Evolutionary conservation across 2,797 vertebrate genomes (phyloP), one percentile per base, ranked within the genome.

Genomic region (Thunnus albacares): DNA sequence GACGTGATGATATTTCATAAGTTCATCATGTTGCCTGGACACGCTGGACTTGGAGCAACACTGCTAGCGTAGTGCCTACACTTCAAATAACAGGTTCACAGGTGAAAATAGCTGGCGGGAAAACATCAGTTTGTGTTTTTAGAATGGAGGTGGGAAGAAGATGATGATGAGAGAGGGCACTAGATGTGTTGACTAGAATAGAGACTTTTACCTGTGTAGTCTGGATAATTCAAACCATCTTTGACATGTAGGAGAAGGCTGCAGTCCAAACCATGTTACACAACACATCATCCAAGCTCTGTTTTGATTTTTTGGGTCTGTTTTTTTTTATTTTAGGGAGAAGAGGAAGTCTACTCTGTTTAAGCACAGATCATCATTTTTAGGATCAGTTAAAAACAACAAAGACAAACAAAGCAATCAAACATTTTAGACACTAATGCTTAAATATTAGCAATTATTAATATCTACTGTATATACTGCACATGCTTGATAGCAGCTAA

Each of bases 11-110:
- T 22, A 26, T 55, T 68, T 76, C 53, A 58, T 47, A 47, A 41
- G 52, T 30, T 62, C 38, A 47, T 2, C 11, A 30, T 69, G 76
- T 75, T 74, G 60, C 62, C 61, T 30, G 30, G 22, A 82, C 53
- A 57, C 35, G 0, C 53, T 28, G 53, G 55, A 56, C 67, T 69
- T 76, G 63, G 81, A 79, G 83, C 80, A 78, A 75, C 61, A 6
- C 45, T 55, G 18, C 58, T n/a, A 72, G 68, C 52, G 72, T 22
- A 74, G 38, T 12, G 12, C 20, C 61, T 51, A 35, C 70, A 30
- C 55, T 78, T 75, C 22, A 65, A 76, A 63, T 35, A 41, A 73
- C 52, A 30, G 51, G 35, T 61, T 65, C 30, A 68, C 49, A 52
- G 57, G 76, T 76, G 71, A 80, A 41, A 67, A 70, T 20, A 58